phyloP scores from a whole-genome alignment of 2,888 invertebrate species.

The Leucozona laternaria region DNA sequence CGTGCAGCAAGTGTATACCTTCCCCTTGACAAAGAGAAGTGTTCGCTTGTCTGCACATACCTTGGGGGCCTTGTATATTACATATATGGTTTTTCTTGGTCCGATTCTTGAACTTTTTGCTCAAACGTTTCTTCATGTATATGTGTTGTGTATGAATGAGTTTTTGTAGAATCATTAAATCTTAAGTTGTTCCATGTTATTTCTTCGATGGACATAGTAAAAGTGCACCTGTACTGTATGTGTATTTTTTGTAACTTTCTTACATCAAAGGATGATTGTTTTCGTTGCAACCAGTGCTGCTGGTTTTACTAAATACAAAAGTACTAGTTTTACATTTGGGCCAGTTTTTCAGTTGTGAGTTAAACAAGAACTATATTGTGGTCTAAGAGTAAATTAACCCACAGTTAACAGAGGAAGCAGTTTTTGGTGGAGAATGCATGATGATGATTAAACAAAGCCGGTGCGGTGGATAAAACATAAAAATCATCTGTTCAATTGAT shows the following conservation, averaged over 20 bases:
- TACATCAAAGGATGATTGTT: neutral
- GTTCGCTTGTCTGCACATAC: conserved; percentile 27
- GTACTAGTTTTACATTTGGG: too few species aligned
- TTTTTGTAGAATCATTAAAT: conserved; percentile 63
- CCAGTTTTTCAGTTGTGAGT: too few species aligned
- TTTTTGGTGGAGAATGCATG: too few species aligned
- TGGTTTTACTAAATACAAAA: neutral
- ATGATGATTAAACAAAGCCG: too few species aligned
- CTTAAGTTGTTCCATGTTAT: conserved; percentile 46
- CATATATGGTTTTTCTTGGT: conserved; percentile 10
- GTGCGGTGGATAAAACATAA: too few species aligned
- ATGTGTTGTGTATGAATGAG: neutral
- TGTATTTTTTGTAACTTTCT: neutral
- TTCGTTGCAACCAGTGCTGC: neutral
- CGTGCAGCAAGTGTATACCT: conserved; percentile 55
- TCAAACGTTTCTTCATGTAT: neutral
- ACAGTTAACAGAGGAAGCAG: too few species aligned
- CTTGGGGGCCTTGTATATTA: too few species aligned
- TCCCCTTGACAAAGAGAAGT: conserved; percentile 39
- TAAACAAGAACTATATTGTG: too few species aligned
- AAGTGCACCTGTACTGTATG: neutral
- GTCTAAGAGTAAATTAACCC: too few species aligned
- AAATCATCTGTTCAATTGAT: too few species aligned
- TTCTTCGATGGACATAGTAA: conserved; percentile 30
- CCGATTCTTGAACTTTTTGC: conserved; percentile 35